phyloP scores from a whole-genome alignment of 2,113 vertebrate genomes.

The Vidua chalybeata region DNA sequence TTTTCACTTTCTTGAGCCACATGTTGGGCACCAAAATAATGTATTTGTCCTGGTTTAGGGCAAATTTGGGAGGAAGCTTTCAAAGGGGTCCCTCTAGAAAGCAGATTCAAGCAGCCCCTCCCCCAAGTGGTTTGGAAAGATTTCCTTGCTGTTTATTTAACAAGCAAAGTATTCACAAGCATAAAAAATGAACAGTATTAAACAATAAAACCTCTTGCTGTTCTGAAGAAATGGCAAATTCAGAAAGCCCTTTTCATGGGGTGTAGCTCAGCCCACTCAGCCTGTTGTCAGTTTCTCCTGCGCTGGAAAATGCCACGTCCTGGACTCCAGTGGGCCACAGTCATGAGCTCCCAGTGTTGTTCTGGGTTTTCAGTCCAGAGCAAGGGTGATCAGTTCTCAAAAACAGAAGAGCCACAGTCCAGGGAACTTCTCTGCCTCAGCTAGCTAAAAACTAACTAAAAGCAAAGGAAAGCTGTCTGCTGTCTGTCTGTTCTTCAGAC shows the following conservation, averaged over 20 bases:
- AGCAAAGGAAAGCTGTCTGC: neutral
- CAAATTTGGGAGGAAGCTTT: neutral
- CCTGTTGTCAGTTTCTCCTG: neutral
- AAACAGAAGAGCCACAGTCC: neutral
- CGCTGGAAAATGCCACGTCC: neutral
- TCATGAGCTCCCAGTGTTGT: neutral
- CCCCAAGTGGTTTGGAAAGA: neutral
- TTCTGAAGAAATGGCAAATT: neutral
- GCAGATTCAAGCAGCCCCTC: neutral
- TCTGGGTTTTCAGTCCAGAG: neutral
- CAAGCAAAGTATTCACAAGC: neutral
- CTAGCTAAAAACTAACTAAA: neutral
- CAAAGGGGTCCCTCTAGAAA: neutral
- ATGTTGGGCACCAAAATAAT: neutral
- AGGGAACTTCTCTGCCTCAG: neutral
- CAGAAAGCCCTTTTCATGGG: neutral
- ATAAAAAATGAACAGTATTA: neutral
- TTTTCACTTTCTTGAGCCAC: neutral
- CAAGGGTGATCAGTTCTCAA: neutral
- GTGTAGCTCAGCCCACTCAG: neutral
- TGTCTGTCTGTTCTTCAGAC: neutral
- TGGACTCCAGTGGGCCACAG: neutral
- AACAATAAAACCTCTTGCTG: neutral
- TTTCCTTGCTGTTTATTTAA: neutral
- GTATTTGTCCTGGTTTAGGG: neutral